Evolutionary conservation across 1,140 invertebrate species (phyloP), one percentile per base, ranked within the genome.

Genomic region (Penaeus vannamei): DNA sequence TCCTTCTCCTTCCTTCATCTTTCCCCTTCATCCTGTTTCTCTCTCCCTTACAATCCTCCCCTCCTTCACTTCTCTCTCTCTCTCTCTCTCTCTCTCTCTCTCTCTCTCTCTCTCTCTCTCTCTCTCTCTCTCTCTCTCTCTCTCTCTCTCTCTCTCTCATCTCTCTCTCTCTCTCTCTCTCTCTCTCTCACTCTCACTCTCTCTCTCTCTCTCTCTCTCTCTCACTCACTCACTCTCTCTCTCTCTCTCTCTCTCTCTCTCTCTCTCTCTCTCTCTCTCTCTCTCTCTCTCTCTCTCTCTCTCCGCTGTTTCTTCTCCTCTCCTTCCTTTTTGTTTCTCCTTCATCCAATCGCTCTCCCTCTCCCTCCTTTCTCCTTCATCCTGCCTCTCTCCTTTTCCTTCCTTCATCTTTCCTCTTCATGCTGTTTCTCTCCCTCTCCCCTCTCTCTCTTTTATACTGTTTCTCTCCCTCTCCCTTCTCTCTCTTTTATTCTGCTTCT

Each of bases 161-260:
- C 2, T 32, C 23, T 14, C 72, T 2, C 8, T 8, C 2, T 12
- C 72, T 8, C 12, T 2, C 8, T 12, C 32, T 8, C 12, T 8
- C 72, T 32, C 72, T 8, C 36, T n/a, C 53, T 82, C 36, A 53
- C 36, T 82, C 53, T 53, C 42, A n/a, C 53, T 83, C 59, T 3
- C 22, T 59, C 26, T 53, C 23, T n/a, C 53, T 59, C 26, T 60
- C n/a, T 83, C 81, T 82, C 19, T 22, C 80, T 81, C 20, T 82
- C 36, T 59, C 22, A 1, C 22, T 23, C 5, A 0, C 20, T 22
- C 42, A 4, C 2, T 22, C 53, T 53, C 23, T 4, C 4, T 22
- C 20, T 19, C 26, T 79, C 76, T 79, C 76, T 32, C 76, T 79
- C 76, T 79, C 76, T 32, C 26, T 32, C 76, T 79, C 76, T 32